These are phyloP conservation scores for Euphonia xanthogaster DNA, from an alignment of 2,797 vertebrate species.

Conservation along the genomic window DNA sequence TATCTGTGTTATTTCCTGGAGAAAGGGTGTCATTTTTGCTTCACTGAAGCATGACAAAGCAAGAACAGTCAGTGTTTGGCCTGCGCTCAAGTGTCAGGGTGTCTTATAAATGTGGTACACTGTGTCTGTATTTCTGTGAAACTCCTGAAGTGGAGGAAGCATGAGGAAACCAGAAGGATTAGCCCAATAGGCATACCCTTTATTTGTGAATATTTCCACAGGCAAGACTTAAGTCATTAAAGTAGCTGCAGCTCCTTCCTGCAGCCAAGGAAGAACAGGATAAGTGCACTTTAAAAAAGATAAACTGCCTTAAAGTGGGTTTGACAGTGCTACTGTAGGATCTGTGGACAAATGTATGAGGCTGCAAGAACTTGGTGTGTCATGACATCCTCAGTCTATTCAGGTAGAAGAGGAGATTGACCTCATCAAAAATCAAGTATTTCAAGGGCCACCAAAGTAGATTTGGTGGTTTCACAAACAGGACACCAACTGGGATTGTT, in stretches of 20 bases:
- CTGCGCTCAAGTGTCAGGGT: neutral
- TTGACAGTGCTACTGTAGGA: neutral
- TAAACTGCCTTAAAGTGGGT: neutral
- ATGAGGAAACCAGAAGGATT: neutral
- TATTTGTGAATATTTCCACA: neutral
- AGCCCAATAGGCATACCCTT: neutral
- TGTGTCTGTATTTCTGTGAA: neutral
- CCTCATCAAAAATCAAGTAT: neutral
- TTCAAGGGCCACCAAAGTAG: neutral
- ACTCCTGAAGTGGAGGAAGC: neutral
- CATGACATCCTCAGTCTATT: neutral
- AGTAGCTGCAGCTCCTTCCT: neutral
- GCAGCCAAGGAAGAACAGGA: neutral
- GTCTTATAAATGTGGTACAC: neutral
- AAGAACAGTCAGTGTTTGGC: constrained; percentile 3
- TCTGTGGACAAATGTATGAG: neutral
- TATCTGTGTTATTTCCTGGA: neutral
- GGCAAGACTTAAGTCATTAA: neutral
- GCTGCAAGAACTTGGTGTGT: neutral
- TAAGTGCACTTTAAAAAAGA: neutral
- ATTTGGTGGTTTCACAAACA: neutral
- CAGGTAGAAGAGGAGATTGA: neutral
- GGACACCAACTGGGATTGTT: neutral
- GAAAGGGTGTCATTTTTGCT: constrained; percentile 19
- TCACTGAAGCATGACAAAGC: constrained; percentile 34